Evolutionary conservation across 2,113 vertebrate species (phyloP).

Genomic region (Tetrao urogallus): DNA sequence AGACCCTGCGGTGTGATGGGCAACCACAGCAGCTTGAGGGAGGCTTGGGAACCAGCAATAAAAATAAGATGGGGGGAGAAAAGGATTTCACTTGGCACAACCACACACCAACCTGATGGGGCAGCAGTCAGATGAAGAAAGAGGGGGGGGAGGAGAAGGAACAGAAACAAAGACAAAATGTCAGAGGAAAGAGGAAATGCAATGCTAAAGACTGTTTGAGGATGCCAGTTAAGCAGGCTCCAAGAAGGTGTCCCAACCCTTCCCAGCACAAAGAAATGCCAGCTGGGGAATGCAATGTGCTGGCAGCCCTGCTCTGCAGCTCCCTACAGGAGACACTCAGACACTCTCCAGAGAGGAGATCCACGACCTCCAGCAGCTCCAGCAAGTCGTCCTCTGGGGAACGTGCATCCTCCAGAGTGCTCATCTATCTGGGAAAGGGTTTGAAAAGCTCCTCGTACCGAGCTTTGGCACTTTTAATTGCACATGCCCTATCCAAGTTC

Average conservation of each 20-base stretch:
- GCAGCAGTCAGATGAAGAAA: background rate
- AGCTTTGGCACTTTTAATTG: constrained; percentile 62
- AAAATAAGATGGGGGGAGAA: background rate
- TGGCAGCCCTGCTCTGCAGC: background rate
- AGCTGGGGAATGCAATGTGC: background rate
- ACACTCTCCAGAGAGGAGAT: constrained; percentile 24
- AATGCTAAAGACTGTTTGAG: background rate
- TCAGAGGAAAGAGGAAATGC: constrained; percentile 34
- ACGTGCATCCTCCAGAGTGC: constrained; percentile 36
- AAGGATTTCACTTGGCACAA: rapidly evolving
- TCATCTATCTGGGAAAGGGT: background rate
- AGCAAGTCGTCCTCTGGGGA: constrained; percentile 56
- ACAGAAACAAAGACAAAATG: constrained; percentile 28
- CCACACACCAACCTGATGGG: background rate
- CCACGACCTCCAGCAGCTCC: constrained; percentile 36
- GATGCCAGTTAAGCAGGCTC: constrained; percentile 1
- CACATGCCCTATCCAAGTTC: constrained; percentile 16
- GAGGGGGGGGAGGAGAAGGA: background rate
- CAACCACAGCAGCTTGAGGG: rapidly evolving
- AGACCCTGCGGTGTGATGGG: background rate
- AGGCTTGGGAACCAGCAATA: rapidly evolving
- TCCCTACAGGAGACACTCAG: background rate
- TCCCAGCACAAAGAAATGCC: background rate
- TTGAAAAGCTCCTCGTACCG: constrained; percentile 38
- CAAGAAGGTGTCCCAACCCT: background rate